Percentiles rank a stretch among this genome's conserved stretches.
Conservation (phyloP, 2,888 invertebrate genomes). For the Stenotaenia linearis region DNA sequence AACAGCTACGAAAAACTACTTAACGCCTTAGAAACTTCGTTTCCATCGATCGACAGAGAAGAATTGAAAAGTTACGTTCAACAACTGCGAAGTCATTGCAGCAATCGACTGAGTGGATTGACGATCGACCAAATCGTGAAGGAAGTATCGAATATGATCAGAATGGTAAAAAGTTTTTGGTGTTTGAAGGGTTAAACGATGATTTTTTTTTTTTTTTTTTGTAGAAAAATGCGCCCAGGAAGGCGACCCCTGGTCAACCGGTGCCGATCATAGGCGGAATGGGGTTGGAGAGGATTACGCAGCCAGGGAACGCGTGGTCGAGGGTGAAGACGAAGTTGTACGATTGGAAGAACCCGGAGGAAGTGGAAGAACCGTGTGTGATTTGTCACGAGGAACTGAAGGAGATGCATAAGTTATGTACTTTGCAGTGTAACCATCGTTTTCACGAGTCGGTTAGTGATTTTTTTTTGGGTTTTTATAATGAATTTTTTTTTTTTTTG, state of each 20-base stretch:
- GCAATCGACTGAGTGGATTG: background rate
- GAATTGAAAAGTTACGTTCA: background rate
- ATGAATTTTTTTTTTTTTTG: no score
- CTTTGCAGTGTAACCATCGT: slow-evolving; percentile 13
- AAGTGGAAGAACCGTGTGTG: background rate
- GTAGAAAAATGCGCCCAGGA: background rate
- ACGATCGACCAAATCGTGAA: background rate
- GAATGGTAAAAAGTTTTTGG: background rate
- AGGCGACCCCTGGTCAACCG: background rate
- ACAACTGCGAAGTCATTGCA: background rate
- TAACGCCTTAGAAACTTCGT: background rate
- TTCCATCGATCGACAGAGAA: background rate
- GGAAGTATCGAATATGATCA: background rate
- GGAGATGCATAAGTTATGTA: background rate
- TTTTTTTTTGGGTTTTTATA: no score
- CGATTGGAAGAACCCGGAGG: background rate
- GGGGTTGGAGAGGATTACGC: background rate
- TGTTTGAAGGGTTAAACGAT: no score
- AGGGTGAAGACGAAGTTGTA: background rate
- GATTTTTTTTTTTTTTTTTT: background rate
- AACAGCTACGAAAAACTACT: background rate
- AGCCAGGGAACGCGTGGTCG: background rate
- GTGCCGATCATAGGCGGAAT: background rate
- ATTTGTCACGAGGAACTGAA: slow-evolving; percentile 15
- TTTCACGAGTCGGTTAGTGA: background rate